Evolutionary conservation across 2,888 invertebrate genomes (phyloP).

Genomic region (Phoenoteleia sp.): DNA sequence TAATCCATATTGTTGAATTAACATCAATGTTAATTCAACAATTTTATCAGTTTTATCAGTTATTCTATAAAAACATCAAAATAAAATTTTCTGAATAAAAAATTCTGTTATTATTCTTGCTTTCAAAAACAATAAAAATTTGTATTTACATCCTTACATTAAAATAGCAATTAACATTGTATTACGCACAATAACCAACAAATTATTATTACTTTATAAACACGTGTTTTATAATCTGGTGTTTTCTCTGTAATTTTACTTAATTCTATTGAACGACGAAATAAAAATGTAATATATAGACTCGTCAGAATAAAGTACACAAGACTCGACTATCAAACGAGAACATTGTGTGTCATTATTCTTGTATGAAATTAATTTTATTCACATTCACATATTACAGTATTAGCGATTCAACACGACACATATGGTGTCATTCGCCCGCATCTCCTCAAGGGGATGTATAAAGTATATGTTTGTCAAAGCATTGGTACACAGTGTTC

Average conservation of each 20-base stretch:
- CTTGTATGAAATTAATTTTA: slow-evolving; percentile 75
- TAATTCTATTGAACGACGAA: background rate
- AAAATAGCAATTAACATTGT: too few species aligned
- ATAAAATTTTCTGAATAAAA: too few species aligned
- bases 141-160: too few species aligned
- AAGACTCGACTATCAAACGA: slow-evolving; percentile 17
- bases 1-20: too few species aligned
- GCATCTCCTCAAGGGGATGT: slow-evolving; percentile 82
- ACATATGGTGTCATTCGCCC: slow-evolving; percentile 84
- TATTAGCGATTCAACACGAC: slow-evolving; percentile 83
- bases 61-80: too few species aligned
- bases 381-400: slow-evolving; percentile 82
- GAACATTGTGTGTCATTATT: slow-evolving; percentile 48
- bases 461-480: slow-evolving; percentile 77
- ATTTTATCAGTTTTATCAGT: too few species aligned
- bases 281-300: slow-evolving; percentile 7
- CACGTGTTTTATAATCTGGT: too few species aligned
- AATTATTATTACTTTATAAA: too few species aligned
- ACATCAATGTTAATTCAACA: too few species aligned
- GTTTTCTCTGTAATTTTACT: slow-evolving; percentile 5
- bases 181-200: too few species aligned
- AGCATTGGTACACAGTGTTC: slow-evolving; percentile 66
- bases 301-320: background rate
- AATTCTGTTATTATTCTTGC: too few species aligned
- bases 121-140: too few species aligned